A percentile compares a stretch with the other conserved stretches of the same genome.
phyloP scores from a whole-genome alignment of 2,113 vertebrate species.

The Alectura lathami region DNA sequence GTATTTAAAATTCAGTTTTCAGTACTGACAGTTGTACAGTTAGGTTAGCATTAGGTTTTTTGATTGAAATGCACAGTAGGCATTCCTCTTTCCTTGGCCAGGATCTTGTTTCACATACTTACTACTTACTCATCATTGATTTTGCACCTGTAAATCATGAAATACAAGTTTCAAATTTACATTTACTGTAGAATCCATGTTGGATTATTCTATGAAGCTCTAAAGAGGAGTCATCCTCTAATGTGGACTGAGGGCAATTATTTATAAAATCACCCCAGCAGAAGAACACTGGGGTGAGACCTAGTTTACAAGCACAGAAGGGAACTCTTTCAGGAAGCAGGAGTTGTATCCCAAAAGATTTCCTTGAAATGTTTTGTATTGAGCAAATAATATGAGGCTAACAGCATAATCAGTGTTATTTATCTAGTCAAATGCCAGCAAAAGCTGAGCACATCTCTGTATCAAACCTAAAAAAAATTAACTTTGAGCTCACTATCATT shows the following conservation, averaged over 20 bases:
- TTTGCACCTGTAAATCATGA: not conserved
- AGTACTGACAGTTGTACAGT: not conserved
- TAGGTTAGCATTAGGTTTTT: not conserved
- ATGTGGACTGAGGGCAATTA: not conserved
- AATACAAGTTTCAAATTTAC: not conserved
- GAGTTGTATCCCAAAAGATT: not conserved
- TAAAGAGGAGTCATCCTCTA: not conserved
- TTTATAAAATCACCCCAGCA: not conserved
- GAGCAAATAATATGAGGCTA: not conserved
- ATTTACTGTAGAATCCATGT: not conserved
- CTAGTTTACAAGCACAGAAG: not conserved
- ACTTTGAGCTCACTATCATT: not conserved
- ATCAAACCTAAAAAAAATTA: not conserved
- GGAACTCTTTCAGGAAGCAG: not conserved
- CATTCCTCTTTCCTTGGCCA: not conserved
- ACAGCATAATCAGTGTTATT: not conserved
- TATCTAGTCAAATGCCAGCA: not conserved
- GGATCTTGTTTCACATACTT: not conserved
- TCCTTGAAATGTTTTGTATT: not conserved
- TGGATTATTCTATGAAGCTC: not conserved
- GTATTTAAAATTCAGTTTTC: not conserved
- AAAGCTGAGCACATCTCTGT: not conserved
- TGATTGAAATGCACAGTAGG: not conserved
- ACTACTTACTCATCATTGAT: not conserved
- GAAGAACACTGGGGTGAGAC: fast-evolving